Conservation (phyloP, 1,140 invertebrate species). For the Bombus cullumanus region DNA sequence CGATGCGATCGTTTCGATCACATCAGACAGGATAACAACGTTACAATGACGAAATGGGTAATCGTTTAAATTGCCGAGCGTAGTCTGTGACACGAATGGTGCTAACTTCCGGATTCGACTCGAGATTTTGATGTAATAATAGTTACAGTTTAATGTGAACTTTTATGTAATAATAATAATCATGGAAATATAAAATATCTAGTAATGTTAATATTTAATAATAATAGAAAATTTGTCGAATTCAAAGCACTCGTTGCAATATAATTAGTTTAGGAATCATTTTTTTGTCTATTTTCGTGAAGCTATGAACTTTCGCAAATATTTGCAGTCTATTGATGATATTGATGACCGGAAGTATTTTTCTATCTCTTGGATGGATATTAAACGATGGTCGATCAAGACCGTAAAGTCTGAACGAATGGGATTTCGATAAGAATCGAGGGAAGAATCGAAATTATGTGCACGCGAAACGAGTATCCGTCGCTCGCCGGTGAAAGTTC, state of each 20-base stretch:
- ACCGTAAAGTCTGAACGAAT: background rate
- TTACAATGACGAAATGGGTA: background rate
- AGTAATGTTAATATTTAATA: too few relatives aligned
- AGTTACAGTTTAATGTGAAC: background rate
- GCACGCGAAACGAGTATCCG: background rate
- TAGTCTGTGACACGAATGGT: background rate
- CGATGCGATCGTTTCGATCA: background rate
- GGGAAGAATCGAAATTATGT: slow-evolving; percentile 4
- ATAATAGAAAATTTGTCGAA: too few relatives aligned
- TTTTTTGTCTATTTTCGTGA: background rate
- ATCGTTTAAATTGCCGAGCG: background rate
- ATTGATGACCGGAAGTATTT: too few relatives aligned
- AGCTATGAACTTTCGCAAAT: background rate
- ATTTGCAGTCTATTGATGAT: background rate
- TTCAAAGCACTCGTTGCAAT: too few relatives aligned
- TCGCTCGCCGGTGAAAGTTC: slow-evolving; percentile 29
- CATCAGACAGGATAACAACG: background rate
- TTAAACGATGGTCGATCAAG: background rate
- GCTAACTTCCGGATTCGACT: background rate
- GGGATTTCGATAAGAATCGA: background rate
- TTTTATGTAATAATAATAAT: too few relatives aligned
- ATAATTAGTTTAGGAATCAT: background rate
- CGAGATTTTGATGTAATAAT: background rate
- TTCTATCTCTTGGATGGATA: too few relatives aligned
- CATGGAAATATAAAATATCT: too few relatives aligned